Evolutionary conservation across 2,113 vertebrate species (phyloP).

Genomic region (Bos indicus): DNA sequence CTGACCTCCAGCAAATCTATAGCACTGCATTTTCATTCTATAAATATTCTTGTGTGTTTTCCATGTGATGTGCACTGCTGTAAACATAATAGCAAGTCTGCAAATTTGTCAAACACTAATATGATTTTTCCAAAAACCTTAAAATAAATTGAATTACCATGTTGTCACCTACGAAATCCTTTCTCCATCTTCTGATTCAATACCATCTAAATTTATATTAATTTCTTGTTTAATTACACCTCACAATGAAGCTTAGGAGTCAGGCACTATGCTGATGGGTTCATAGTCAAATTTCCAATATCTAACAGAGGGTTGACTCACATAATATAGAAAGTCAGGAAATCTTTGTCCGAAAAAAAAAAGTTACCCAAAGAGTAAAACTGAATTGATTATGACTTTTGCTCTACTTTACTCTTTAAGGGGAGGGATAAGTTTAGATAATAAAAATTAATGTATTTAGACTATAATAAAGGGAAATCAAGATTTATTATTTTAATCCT

Average conservation of each 20-base stretch:
- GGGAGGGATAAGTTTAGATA: background rate
- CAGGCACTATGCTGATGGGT: background rate
- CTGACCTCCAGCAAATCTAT: background rate
- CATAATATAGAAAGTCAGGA: background rate
- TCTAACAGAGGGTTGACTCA: background rate
- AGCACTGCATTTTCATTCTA: background rate
- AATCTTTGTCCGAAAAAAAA: background rate
- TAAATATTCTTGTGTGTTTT: background rate
- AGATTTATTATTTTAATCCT: slow-evolving; percentile 6
- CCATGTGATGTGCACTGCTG: background rate
- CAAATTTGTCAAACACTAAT: background rate
- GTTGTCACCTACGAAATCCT: background rate
- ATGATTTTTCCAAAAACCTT: background rate
- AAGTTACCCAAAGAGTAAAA: background rate
- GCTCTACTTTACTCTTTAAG: background rate
- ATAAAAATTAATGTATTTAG: background rate
- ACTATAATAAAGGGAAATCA: background rate
- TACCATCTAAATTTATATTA: background rate
- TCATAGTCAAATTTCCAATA: background rate
- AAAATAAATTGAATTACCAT: background rate
- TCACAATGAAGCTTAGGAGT: background rate
- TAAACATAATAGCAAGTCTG: background rate
- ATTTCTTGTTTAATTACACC: background rate
- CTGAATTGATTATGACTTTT: background rate
- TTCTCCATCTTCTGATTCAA: background rate